Evolutionary conservation across 1,140 invertebrate species (phyloP).

Genomic region (Aphidius gifuensis): DNA sequence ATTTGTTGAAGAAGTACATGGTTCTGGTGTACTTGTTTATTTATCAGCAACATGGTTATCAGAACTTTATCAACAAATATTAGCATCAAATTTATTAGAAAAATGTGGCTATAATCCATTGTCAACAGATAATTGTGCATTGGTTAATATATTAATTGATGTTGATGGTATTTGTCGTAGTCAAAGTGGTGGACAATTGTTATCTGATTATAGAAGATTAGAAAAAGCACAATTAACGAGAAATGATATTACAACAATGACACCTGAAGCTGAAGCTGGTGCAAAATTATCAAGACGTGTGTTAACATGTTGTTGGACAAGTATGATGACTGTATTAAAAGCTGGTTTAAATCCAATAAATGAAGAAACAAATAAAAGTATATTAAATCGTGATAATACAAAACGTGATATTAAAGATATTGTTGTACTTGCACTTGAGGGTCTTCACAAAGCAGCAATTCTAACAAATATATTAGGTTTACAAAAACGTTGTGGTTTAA

Average conservation of each 20-base stretch:
- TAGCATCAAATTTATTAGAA: conserved; percentile 73
- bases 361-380: no score
- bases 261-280: conserved; percentile 67
- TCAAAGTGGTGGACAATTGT: conserved; percentile 65
- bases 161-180: conserved; percentile 76
- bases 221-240: conserved; percentile 66
- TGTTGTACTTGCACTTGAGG: no score
- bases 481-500: conserved; percentile 79
- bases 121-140: conserved; percentile 61
- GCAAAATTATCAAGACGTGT: conserved; percentile 65
- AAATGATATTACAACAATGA: conserved; percentile 58
- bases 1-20: conserved; percentile 87
- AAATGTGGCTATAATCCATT: conserved; percentile 63
- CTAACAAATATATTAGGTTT: conserved; percentile 73
- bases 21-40: conserved; percentile 86
- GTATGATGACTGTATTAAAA: conserved; percentile 83
- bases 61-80: conserved; percentile 83
- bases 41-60: conserved; percentile 87
- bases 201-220: conserved; percentile 80
- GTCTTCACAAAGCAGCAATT: conserved; percentile 77
- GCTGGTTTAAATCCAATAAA: no score
- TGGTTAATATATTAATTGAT: conserved; percentile 78
- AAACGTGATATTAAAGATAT: no score
- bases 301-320: conserved; percentile 88
- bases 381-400: no score